These are phyloP conservation scores for Macaca nemestrina DNA, from an alignment of 2,113 vertebrate species.

Conservation along the genomic window DNA sequence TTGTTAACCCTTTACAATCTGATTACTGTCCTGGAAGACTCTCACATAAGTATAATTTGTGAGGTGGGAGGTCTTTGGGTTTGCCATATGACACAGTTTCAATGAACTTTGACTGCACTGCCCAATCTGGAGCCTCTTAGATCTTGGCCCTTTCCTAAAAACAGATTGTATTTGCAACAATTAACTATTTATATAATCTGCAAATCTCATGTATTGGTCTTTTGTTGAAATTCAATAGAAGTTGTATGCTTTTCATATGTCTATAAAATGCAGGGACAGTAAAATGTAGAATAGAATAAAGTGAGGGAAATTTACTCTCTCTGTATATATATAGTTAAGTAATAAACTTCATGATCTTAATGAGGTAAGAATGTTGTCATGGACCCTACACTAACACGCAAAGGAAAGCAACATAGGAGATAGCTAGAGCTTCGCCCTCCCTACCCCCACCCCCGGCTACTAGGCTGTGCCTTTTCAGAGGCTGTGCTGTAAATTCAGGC, in stretches of 20 bases:
- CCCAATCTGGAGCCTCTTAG: background rate
- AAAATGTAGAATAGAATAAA: background rate
- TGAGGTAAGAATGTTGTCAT: background rate
- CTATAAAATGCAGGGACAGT: background rate
- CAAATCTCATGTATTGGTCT: background rate
- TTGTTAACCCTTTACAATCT: background rate
- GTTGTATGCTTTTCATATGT: background rate
- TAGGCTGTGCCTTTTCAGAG: background rate
- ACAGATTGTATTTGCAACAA: background rate
- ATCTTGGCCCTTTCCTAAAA: background rate
- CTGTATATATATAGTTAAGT: background rate
- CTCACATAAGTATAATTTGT: background rate
- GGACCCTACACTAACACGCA: background rate
- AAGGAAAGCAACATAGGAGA: background rate
- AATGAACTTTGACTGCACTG: background rate
- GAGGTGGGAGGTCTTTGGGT: background rate
- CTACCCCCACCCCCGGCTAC: fast-evolving
- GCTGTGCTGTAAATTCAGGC: background rate
- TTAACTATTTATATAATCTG: background rate
- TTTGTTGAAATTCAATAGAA: background rate
- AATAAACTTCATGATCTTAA: background rate
- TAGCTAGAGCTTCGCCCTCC: background rate
- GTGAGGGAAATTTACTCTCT: background rate
- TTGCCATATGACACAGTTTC: background rate
- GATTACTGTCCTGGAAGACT: background rate